Conservation (phyloP, 1,140 invertebrate species). For the Phymorhynchus buccinoides region DNA sequence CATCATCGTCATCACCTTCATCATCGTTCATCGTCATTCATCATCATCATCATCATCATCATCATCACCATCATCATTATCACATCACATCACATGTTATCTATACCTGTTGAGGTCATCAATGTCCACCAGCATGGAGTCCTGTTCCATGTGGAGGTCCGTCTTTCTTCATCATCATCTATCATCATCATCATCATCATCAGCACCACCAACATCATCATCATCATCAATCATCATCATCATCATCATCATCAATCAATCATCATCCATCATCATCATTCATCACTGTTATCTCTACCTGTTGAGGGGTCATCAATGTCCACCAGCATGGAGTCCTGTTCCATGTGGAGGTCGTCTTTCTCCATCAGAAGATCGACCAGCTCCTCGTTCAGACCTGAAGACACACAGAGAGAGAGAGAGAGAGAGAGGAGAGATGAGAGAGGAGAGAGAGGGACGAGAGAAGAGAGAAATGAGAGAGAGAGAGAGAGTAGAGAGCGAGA, state of each 20-base stretch:
- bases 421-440: no score
- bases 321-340: conserved; percentile 96
- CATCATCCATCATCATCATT: no score
- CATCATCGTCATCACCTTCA: no score
- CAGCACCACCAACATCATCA: no score
- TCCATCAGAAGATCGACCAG: conserved; percentile 89
- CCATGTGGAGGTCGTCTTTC: conserved; percentile 92
- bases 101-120: conserved; percentile 92
- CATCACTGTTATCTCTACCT: conserved; percentile 82
- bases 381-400: conserved; percentile 85
- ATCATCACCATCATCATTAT: conserved; percentile 32
- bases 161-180: no score
- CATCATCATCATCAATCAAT: no score
- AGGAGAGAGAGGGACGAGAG: no score
- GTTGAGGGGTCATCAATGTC: conserved; percentile 96
- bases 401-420: conserved; percentile 8
- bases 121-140: conserved; percentile 96
- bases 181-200: no score
- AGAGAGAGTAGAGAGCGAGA: no score
- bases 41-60: conserved; percentile 37
- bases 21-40: conserved; percentile 41
- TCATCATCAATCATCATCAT: no score
- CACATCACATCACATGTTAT: conserved; percentile 36
- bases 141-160: conserved; percentile 97
- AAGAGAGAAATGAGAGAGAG: no score